A percentile compares a stretch with the other conserved stretches of the same genome.
phyloP scores from a whole-genome alignment of 2,888 invertebrate genomes.

The Cataglyphis albicans region DNA sequence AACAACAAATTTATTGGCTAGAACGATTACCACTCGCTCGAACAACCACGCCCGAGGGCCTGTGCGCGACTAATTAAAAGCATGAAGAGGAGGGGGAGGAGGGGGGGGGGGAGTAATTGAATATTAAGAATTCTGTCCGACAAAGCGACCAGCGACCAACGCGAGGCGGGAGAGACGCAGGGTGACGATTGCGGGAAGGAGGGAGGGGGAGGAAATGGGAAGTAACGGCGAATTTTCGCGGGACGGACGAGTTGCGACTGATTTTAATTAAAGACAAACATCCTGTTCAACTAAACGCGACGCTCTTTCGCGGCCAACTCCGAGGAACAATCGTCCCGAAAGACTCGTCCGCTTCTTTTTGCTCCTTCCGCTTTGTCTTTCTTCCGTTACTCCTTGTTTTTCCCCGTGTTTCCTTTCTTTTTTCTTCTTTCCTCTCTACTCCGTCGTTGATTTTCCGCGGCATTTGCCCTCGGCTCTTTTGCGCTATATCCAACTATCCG shows the following conservation, averaged over 20 bases:
- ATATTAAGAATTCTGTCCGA: slow-evolving; percentile 82
- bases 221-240: slow-evolving; percentile 45
- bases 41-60: slow-evolving; percentile 49
- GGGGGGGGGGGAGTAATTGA: slow-evolving; percentile 80
- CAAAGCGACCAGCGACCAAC: slow-evolving; percentile 72
- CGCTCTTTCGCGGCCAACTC: slow-evolving; percentile 73
- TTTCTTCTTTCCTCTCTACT: slow-evolving; percentile 6
- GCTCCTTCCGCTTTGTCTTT: slow-evolving; percentile 64
- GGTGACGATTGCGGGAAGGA: neutral
- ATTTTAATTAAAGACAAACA: slow-evolving; percentile 85
- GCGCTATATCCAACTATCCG: slow-evolving; percentile 65
- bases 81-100: slow-evolving; percentile 63
- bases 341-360: slow-evolving; percentile 46
- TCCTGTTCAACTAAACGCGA: slow-evolving; percentile 74
- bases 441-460: slow-evolving; percentile 64
- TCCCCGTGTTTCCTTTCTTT: slow-evolving; percentile 26
- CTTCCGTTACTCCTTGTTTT: slow-evolving; percentile 27
- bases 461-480: slow-evolving; percentile 62
- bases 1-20: slow-evolving; percentile 59
- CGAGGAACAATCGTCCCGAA: slow-evolving; percentile 68
- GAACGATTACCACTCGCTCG: slow-evolving; percentile 37
- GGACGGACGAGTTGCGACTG: slow-evolving; percentile 74
- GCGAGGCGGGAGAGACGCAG: slow-evolving; percentile 36
- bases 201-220: slow-evolving; percentile 1
- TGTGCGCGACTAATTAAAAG: slow-evolving; percentile 80